Percentiles rank a stretch among this genome's conserved stretches.
phyloP scores from a whole-genome alignment of 2,888 invertebrate genomes.

The Macaria notata region DNA sequence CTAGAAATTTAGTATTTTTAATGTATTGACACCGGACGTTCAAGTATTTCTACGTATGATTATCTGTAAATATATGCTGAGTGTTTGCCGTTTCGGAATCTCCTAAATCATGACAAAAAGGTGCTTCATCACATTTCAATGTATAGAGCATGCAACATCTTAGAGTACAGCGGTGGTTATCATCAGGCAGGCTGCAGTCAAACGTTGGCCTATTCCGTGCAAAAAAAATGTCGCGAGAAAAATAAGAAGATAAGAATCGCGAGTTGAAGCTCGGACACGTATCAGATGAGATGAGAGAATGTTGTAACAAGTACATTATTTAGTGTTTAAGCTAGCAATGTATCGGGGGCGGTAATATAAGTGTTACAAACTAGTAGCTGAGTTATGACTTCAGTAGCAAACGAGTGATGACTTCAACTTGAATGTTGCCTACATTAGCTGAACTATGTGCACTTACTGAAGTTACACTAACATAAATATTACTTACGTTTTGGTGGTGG shows the following conservation, averaged over 20 bases:
- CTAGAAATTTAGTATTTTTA: too few relatives aligned
- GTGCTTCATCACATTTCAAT: constrained; percentile 38
- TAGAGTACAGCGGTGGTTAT: too few relatives aligned
- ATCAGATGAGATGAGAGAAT: constrained; percentile 32
- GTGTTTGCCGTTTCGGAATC: constrained; percentile 28
- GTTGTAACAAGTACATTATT: constrained; percentile 32
- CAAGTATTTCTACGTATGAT: too few relatives aligned
- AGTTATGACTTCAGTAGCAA: constrained; percentile 34
- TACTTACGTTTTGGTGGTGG: constrained; percentile 71
- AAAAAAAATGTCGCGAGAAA: too few relatives aligned
- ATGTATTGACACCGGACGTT: too few relatives aligned
- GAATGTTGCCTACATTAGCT: constrained; percentile 11
- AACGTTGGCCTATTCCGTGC: too few relatives aligned
- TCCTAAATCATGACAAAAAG: constrained; percentile 45
- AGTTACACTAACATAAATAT: constrained; percentile 59
- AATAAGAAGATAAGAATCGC: too few relatives aligned
- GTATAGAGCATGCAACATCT: constrained; percentile 17
- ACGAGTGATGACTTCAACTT: constrained; percentile 37
- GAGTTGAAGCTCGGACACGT: too few relatives aligned
- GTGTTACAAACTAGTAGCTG: constrained; percentile 59
- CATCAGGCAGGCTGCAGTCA: too few relatives aligned
- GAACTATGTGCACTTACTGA: constrained; percentile 40
- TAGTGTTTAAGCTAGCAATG: constrained; percentile 45
- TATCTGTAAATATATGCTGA: too few relatives aligned
- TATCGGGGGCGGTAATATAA: constrained; percentile 55